A percentile compares a stretch with the other conserved stretches of the same genome.
These are phyloP conservation scores for Hippocampus barbouri DNA, from an alignment of 2,113 vertebrate genomes.

Conservation along the genomic window DNA sequence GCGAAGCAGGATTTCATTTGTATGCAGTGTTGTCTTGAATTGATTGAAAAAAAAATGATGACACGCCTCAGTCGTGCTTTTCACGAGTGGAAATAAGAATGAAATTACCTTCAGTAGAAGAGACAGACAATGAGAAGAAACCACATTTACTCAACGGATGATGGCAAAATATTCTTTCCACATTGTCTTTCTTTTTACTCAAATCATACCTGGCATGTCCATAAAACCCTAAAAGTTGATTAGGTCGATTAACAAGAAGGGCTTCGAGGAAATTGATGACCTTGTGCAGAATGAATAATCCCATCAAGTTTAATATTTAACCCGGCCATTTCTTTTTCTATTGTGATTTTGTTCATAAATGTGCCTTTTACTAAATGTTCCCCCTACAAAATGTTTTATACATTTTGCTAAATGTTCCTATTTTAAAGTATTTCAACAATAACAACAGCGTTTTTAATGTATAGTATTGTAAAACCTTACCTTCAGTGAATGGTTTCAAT, in stretches of 20 bases:
- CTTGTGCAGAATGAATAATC: not conserved
- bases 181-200: not conserved
- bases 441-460: not conserved
- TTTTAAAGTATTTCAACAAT: not conserved
- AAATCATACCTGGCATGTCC: not conserved
- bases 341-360: too few species aligned
- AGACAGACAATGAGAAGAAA: not conserved
- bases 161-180: not conserved
- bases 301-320: too few species aligned
- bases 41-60: constrained; percentile 30
- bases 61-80: not conserved
- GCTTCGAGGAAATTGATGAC: not conserved
- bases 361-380: not conserved
- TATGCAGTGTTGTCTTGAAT: constrained; percentile 12
- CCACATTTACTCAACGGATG: not conserved
- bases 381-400: too few species aligned
- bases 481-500: not conserved
- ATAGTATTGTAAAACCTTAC: not conserved
- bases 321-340: too few species aligned
- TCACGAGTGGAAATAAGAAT: not conserved
- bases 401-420: too few species aligned
- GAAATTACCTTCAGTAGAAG: not conserved
- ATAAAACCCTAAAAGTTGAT: not conserved
- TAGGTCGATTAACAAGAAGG: not conserved
- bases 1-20: constrained; percentile 28